A percentile compares a stretch with the other conserved stretches of the same genome.
Evolutionary conservation across 2,888 invertebrate species (phyloP).

Genomic region (Aleiodes leptofemur): DNA sequence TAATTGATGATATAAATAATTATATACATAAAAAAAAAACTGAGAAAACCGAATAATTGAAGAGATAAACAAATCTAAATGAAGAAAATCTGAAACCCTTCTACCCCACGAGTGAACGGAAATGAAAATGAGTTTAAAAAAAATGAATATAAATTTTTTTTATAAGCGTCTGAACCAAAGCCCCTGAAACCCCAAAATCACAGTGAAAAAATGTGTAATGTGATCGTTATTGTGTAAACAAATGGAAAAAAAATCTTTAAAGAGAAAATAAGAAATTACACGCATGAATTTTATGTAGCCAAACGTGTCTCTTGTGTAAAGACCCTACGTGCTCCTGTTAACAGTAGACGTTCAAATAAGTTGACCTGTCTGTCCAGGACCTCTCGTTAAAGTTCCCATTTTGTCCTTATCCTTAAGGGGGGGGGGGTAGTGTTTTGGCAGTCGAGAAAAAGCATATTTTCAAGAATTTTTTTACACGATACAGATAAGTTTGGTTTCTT

Average conservation of each 20-base stretch:
- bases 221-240: conserved; percentile 64
- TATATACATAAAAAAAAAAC: conserved; percentile 73
- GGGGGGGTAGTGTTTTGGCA: no score
- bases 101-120: conserved; percentile 44
- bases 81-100: conserved; percentile 41
- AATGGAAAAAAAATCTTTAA: conserved; percentile 42
- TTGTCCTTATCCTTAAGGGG: no score
- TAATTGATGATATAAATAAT: conserved; percentile 79
- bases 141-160: conserved; percentile 48
- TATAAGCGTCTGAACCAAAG: conserved; percentile 50
- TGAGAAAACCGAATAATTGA: conserved; percentile 50
- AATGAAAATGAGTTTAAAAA: conserved; percentile 22
- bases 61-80: conserved; percentile 4
- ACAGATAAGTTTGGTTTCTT: no score
- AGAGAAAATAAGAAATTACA: conserved; percentile 47
- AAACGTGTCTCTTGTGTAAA: conserved; percentile 24
- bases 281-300: conserved; percentile 50
- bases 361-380: no score
- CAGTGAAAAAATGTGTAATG: conserved; percentile 60
- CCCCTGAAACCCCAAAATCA: conserved; percentile 36
- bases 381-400: no score
- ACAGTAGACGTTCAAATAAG: neutral
- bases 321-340: conserved; percentile 37
- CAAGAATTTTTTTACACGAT: no score
- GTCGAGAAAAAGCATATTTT: no score